phyloP scores from a whole-genome alignment of 2,888 invertebrate species.

The Melieria crassipennis region DNA sequence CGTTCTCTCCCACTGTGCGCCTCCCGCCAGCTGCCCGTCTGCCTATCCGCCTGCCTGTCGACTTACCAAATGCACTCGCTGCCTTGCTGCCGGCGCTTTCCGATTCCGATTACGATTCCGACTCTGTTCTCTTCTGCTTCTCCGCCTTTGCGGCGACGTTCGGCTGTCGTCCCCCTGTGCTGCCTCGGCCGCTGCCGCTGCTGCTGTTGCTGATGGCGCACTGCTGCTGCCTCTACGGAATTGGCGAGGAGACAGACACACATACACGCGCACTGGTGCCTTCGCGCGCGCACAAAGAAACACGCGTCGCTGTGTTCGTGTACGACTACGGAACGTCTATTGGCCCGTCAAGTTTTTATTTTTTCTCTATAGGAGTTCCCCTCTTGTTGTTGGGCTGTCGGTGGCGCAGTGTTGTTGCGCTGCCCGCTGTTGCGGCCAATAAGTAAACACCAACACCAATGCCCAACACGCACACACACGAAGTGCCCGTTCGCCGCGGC shows the following conservation, averaged over 20 bases:
- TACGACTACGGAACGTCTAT: conserved; percentile 39
- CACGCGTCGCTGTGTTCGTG: conserved; percentile 12
- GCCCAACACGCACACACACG: conserved; percentile 14
- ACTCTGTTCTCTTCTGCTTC: background rate
- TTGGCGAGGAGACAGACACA: conserved; percentile 11
- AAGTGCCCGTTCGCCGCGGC: background rate
- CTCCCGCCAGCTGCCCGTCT: background rate
- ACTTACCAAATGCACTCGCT: conserved; percentile 5
- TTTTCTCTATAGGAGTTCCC: conserved; percentile 19
- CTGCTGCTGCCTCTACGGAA: conserved; percentile 8
- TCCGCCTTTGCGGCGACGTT: background rate
- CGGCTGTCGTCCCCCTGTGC: background rate
- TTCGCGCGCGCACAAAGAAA: conserved; percentile 5
- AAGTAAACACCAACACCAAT: conserved; percentile 26
- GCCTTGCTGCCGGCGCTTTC: background rate
- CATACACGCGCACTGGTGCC: background rate
- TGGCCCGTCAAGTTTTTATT: conserved; percentile 38
- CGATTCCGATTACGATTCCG: background rate
- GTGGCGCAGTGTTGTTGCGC: background rate
- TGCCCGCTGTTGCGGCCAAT: conserved; percentile 13
- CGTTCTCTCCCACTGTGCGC: background rate
- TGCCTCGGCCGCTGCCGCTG: background rate
- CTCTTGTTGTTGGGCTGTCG: conserved; percentile 15
- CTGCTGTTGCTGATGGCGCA: conserved; percentile 13
- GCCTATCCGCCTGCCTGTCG: background rate